phyloP scores from a whole-genome alignment of 2,888 invertebrate genomes.

The Leistus spinibarbis region DNA sequence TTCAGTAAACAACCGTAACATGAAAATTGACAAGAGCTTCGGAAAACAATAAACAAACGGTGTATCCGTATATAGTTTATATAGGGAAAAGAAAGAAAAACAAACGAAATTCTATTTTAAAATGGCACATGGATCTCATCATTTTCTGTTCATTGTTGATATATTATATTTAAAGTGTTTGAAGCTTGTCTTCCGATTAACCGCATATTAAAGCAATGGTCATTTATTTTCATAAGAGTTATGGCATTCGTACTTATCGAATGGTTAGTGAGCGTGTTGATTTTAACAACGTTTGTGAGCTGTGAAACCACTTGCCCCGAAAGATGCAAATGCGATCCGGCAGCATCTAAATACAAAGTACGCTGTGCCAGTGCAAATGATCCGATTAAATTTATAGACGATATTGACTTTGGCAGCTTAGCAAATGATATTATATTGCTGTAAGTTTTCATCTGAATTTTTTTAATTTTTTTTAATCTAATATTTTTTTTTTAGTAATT shows the following conservation, averaged over 20 bases:
- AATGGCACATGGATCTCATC: not conserved
- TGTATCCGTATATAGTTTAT: not conserved
- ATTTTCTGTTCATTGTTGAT: not conserved
- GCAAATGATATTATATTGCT: constrained; percentile 68
- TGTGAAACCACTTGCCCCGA: constrained; percentile 57
- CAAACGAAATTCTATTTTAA: not conserved
- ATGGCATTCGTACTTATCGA: constrained; percentile 34
- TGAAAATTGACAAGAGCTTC: not conserved
- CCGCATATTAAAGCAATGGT: not conserved
- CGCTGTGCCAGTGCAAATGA: constrained; percentile 67
- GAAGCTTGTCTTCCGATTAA: not conserved
- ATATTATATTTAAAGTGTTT: not conserved
- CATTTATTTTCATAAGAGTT: constrained; percentile 5
- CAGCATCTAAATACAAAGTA: constrained; percentile 64
- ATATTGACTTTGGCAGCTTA: constrained; percentile 67
- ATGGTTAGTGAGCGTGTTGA: constrained; percentile 26
- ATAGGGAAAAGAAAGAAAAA: not conserved
- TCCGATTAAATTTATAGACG: constrained; percentile 65
- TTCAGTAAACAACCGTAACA: not conserved
- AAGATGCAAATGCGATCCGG: constrained; percentile 62
- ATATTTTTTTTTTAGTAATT: constrained; percentile 62
- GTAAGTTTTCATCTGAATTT: constrained; percentile 59
- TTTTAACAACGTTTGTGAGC: constrained; percentile 23
- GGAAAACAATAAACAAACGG: not conserved
- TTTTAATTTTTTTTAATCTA: not conserved